phyloP scores from a whole-genome alignment of 2,797 vertebrate genomes.

The Crenichthys baileyi region DNA sequence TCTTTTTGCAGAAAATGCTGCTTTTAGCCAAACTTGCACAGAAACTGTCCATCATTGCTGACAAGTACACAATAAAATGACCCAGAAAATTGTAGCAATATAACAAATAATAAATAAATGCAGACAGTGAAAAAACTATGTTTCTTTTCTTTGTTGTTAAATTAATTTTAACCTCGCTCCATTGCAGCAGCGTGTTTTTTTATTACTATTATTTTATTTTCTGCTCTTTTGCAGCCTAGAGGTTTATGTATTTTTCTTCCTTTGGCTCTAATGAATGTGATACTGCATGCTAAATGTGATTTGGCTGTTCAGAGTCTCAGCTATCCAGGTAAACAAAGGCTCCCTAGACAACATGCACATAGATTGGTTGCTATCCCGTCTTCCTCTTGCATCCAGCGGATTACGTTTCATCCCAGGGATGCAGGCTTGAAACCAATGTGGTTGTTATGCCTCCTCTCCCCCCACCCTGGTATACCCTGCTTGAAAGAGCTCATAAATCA shows the following conservation, averaged over 20 bases:
- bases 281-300: slow-evolving; percentile 62
- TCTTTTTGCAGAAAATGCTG: slow-evolving; percentile 35
- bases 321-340: slow-evolving; percentile 74
- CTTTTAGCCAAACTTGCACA: slow-evolving; percentile 11
- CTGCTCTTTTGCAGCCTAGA: slow-evolving; percentile 31
- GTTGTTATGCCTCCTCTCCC: slow-evolving; percentile 60
- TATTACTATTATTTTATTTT: slow-evolving; percentile 34
- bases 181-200: neutral
- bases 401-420: slow-evolving; percentile 72
- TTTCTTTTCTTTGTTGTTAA: slow-evolving; percentile 30
- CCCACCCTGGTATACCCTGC: slow-evolving; percentile 54
- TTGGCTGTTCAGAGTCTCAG: slow-evolving; percentile 49
- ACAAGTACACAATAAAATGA: slow-evolving; percentile 9
- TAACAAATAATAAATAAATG: slow-evolving; percentile 7
- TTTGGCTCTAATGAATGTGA: slow-evolving; percentile 60
- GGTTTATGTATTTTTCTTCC: slow-evolving; percentile 28
- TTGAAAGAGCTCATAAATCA: slow-evolving; percentile 76
- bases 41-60: slow-evolving; percentile 20
- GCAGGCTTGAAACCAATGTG: slow-evolving; percentile 43
- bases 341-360: slow-evolving; percentile 49
- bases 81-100: slow-evolving; percentile 8
- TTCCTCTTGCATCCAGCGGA: slow-evolving; percentile 52
- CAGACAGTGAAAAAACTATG: neutral
- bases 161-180: slow-evolving; percentile 33
- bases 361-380: slow-evolving; percentile 56